Evolutionary conservation across 2,797 vertebrate species (phyloP).

Genomic region (Morus bassanus): DNA sequence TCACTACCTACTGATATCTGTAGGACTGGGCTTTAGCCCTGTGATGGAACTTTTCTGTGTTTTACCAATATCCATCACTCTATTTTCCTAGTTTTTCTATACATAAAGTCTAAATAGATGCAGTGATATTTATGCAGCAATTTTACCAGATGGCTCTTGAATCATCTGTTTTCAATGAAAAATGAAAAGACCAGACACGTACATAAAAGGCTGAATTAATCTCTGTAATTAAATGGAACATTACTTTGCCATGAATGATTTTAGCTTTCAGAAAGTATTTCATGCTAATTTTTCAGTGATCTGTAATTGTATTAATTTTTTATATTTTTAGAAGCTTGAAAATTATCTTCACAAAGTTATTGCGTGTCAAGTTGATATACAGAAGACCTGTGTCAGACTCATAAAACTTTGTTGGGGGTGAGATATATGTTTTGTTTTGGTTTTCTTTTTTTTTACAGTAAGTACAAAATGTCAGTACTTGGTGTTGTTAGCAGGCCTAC

Average conservation of each 20-base stretch:
- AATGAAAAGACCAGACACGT: conserved; percentile 67
- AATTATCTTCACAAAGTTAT: conserved; percentile 53
- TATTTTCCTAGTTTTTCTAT: not conserved
- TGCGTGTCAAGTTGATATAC: conserved; percentile 25
- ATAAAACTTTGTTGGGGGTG: not conserved
- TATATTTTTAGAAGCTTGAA: conserved; percentile 65
- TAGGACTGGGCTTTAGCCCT: not conserved
- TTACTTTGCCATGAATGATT: conserved; percentile 71
- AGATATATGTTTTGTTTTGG: not conserved
- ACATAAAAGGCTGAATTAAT: conserved; percentile 76
- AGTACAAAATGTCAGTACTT: not conserved
- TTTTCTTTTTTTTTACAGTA: not conserved
- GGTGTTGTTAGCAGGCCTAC: not conserved
- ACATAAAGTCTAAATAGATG: conserved; percentile 41
- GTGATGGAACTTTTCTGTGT: not conserved
- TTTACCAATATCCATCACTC: not conserved
- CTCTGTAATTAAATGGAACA: conserved; percentile 79
- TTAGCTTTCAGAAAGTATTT: conserved; percentile 73
- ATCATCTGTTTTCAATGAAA: conserved; percentile 70
- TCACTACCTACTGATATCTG: not conserved
- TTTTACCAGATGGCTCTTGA: conserved; percentile 72
- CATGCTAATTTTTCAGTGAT: conserved; percentile 75
- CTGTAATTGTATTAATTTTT: conserved; percentile 71
- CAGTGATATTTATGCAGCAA: conserved; percentile 33
- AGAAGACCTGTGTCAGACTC: conserved; percentile 9